Conservation (phyloP, 2,888 invertebrate genomes). For the Agrochola macilenta region DNA sequence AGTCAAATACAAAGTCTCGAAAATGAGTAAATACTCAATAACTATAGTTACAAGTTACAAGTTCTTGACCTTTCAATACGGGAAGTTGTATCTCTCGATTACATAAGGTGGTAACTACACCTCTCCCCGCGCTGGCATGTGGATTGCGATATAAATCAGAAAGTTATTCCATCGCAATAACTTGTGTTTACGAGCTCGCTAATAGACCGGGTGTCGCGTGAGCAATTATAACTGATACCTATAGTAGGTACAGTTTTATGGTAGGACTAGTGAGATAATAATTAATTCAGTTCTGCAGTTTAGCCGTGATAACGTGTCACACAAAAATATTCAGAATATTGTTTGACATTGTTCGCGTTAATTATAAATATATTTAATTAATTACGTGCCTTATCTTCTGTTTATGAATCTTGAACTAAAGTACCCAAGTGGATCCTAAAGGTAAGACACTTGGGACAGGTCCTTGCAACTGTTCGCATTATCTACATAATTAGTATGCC, state of each 20-base stretch:
- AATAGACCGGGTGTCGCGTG: constrained; percentile 67
- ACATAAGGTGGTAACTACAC: constrained; percentile 2
- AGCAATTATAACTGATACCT: constrained; percentile 51
- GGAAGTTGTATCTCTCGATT: constrained; percentile 14
- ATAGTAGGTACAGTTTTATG: constrained; percentile 57
- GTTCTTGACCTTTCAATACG: neutral
- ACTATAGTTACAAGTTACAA: neutral
- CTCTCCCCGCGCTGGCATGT: constrained; percentile 38
- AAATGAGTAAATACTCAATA: neutral
- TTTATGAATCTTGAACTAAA: constrained; percentile 9
- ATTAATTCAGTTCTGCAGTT: neutral
- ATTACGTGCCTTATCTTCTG: constrained; percentile 52
- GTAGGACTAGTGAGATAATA: constrained; percentile 13
- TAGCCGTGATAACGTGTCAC: neutral
- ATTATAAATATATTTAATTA: constrained; percentile 31
- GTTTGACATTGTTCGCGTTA: neutral
- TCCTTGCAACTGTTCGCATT: constrained; percentile 1
- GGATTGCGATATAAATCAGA: constrained; percentile 73
- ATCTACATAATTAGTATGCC: neutral
- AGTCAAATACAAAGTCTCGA: neutral
- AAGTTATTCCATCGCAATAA: constrained; percentile 78
- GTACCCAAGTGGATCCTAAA: neutral
- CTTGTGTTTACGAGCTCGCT: constrained; percentile 76
- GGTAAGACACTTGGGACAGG: neutral
- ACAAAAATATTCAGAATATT: constrained; percentile 4